These are phyloP conservation scores for Andrena bicolor DNA, from an alignment of 2,888 invertebrate species.

Conservation along the genomic window DNA sequence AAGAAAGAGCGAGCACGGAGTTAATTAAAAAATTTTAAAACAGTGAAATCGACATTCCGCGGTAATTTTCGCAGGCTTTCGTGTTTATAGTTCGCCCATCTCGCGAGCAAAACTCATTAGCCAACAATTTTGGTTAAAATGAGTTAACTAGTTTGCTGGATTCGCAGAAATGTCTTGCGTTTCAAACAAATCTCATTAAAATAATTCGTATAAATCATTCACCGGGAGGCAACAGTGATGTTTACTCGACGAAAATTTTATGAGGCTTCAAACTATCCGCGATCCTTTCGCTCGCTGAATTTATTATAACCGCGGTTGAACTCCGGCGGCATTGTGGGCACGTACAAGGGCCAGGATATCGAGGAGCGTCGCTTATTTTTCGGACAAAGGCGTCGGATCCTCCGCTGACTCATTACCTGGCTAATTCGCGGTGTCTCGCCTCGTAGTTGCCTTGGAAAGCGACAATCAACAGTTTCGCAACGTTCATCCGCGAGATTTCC, in stretches of 20 bases:
- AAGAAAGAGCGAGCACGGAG: not conserved
- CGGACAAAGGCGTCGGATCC: not conserved
- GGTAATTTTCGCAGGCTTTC: not conserved
- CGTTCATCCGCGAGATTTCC: constrained; percentile 42
- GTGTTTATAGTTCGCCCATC: not conserved
- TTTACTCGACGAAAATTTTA: not conserved
- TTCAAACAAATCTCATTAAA: constrained; percentile 40
- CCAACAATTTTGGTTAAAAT: constrained; percentile 42
- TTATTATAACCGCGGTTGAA: too few species aligned
- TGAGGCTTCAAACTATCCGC: not conserved
- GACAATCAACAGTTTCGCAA: constrained; percentile 42
- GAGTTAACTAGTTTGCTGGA: constrained; percentile 26
- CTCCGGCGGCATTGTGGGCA: too few species aligned
- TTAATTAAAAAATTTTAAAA: not conserved
- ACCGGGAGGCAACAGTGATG: not conserved
- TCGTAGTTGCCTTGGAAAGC: constrained; percentile 1
- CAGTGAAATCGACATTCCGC: not conserved
- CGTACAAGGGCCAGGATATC: not conserved
- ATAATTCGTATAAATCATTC: constrained; percentile 22
- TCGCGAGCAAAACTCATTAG: constrained; percentile 27
- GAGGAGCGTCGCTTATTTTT: not conserved
- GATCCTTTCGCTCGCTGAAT: not conserved
- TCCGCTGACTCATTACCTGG: not conserved
- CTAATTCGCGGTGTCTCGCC: constrained; percentile 1
- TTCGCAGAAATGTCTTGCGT: not conserved